Evolutionary conservation across 2,888 invertebrate genomes (phyloP).

Genomic region (Drosophila infuscata): DNA sequence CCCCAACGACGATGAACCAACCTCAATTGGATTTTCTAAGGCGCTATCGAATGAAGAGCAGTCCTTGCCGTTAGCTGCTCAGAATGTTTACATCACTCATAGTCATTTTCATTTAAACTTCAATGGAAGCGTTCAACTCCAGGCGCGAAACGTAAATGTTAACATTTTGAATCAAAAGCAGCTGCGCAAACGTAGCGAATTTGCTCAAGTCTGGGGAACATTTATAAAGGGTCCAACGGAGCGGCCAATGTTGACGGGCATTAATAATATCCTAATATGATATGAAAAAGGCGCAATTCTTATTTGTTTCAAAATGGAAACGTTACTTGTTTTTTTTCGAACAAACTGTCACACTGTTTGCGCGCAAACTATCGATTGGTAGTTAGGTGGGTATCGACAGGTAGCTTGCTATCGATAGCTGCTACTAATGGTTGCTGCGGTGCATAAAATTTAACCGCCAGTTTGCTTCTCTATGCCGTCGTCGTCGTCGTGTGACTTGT

Average conservation of each 20-base stretch:
- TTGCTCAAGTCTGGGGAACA: conserved; percentile 58
- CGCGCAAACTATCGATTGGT: conserved; percentile 19
- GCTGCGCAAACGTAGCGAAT: conserved; percentile 47
- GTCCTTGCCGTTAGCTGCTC: background rate
- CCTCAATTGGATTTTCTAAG: conserved; percentile 10
- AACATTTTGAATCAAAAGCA: conserved; percentile 7
- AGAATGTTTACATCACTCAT: conserved; percentile 51
- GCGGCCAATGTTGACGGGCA: conserved; percentile 37
- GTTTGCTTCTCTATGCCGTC: conserved; percentile 41
- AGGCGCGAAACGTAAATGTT: conserved; percentile 24
- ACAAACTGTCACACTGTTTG: conserved; percentile 11
- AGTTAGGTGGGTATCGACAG: background rate
- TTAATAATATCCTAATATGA: conserved; percentile 51
- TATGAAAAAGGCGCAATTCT: background rate
- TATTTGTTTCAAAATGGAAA: background rate
- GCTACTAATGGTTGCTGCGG: conserved; percentile 10
- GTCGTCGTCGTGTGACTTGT: conserved; percentile 38
- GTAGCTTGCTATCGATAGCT: conserved; percentile 13
- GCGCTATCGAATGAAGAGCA: background rate
- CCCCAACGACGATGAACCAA: background rate
- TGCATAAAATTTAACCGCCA: conserved; percentile 44
- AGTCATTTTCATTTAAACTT: conserved; percentile 64
- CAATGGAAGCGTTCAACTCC: conserved; percentile 38
- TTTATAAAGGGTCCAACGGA: conserved; percentile 42
- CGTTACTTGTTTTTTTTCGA: background rate